phyloP scores from a whole-genome alignment of 2,797 vertebrate genomes.

The Serranus cabrilla region DNA sequence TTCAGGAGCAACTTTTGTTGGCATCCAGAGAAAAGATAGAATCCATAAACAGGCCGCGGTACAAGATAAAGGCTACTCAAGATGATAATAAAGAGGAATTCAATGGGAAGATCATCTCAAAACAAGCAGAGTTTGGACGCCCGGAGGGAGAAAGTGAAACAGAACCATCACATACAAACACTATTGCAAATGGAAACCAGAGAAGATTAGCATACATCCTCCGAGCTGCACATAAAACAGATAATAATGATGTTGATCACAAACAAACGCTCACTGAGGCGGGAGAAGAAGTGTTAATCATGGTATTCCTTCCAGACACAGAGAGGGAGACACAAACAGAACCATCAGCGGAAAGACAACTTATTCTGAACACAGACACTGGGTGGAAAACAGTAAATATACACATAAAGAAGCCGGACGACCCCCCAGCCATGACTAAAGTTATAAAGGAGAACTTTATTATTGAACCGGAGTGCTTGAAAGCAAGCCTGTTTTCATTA shows the following conservation, averaged over 20 bases:
- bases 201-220: conserved; percentile 15
- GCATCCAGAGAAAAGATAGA: conserved; percentile 18
- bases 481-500: background rate
- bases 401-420: background rate
- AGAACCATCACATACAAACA: background rate
- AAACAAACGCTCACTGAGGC: conserved; percentile 26
- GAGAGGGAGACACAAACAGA: conserved; percentile 15
- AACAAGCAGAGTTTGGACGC: conserved; percentile 22
- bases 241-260: conserved; percentile 23
- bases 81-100: conserved; percentile 42
- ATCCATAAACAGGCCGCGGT: conserved; percentile 31
- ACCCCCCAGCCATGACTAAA: background rate
- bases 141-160: conserved; percentile 15
- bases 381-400: conserved; percentile 27
- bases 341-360: background rate
- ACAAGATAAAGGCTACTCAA: conserved; percentile 10
- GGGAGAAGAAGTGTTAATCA: conserved; percentile 25
- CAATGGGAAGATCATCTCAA: conserved; percentile 33
- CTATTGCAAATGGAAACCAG: conserved; percentile 15
- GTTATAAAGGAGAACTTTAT: conserved; percentile 6
- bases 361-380: conserved; percentile 9
- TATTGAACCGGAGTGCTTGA: background rate
- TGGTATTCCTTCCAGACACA: conserved; percentile 21
- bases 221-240: background rate
- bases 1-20: conserved; percentile 12